These are phyloP conservation scores for Chiroxiphia lanceolata DNA, from an alignment of 2,797 vertebrate species.

Conservation along the genomic window DNA sequence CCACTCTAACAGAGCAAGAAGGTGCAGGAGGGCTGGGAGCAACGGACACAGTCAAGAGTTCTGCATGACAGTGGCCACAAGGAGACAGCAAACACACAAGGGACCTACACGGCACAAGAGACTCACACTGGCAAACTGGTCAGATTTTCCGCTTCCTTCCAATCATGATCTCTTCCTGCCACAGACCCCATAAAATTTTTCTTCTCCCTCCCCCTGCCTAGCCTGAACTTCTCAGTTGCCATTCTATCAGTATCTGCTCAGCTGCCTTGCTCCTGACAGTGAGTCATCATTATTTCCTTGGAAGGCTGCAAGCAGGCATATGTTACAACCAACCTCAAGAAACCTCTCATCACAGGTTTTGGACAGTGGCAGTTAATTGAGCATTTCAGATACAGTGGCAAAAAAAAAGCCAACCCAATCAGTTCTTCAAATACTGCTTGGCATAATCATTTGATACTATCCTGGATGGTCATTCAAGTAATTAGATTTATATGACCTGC, in stretches of 20 bases:
- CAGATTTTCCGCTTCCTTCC: neutral
- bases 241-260: neutral
- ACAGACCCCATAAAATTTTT: neutral
- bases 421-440: neutral
- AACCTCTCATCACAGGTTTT: neutral
- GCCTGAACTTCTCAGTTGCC: neutral
- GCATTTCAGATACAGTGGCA: neutral
- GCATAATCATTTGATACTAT: neutral
- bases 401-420: neutral
- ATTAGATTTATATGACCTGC: neutral
- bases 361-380: neutral
- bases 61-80: neutral
- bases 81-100: conserved; percentile 21
- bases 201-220: neutral
- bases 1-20: neutral
- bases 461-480: neutral
- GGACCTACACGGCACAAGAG: accelerated
- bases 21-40: neutral
- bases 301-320: neutral
- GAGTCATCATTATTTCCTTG: neutral
- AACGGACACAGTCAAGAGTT: neutral
- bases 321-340: neutral
- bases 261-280: neutral
- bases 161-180: neutral
- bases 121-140: accelerated